Evolutionary conservation across 2,888 invertebrate genomes (phyloP), one percentile per base, ranked within the genome.

Genomic region (Ornithoptera alexandrae): DNA sequence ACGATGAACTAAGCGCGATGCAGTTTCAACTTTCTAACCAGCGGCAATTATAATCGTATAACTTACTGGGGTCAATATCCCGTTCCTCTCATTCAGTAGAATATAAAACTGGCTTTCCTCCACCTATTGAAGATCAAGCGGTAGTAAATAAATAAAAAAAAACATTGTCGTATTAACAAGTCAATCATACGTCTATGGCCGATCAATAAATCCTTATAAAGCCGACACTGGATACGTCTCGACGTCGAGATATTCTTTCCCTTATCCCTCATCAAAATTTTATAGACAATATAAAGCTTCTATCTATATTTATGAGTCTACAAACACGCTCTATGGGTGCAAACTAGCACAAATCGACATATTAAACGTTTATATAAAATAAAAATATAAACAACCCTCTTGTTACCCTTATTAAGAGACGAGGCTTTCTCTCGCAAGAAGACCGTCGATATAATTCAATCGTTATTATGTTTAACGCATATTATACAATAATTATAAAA

Each of bases 241-340:
- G 24, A 46, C 46, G 50, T 22, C 39, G 0, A 30, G 17, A 53
- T 63, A 60, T 63, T 68, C 59, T 53, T 60, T 46, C 46, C 50
- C 20, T 60, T 60, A 66, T 64, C 53, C 64, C 46, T 62, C 68
- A 68, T 68, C 62, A 58, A 42, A 30, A 15, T 62, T 63, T 68
- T 68, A 67, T 22, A 46, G 67, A 56, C 61, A 58, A 68, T 6
- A 58, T 64, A 68, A 68, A 68, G 39, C 39, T 39, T 39, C 68
- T 36, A 68, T 68, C 64, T 68, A 68, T 68, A 68, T 68, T 68
- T 68, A 68, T 64, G 64, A 64, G 50, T 36, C 8, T 17, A 20
- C 22, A 46, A 63, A 58, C 20, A 10, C 12, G 53, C 53, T 61
- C 60, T 57, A 63, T 39, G 59, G 30, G 60, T 60, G 64, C 61